Evolutionary conservation across 2,888 invertebrate species (phyloP), one percentile per base, ranked within the genome.

Genomic region (Lydus trimaculatus): DNA sequence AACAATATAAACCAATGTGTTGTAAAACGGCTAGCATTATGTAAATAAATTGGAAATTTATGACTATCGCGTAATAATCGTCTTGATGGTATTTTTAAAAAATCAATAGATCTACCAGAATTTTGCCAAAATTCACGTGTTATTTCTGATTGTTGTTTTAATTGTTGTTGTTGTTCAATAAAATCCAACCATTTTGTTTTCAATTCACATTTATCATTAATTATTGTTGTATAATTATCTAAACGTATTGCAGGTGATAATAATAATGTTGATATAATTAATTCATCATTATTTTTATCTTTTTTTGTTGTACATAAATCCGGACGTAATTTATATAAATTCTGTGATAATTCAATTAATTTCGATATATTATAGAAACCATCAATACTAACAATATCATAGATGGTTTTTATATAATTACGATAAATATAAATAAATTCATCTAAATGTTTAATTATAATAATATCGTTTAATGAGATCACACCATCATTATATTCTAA

Each of bases 1-100:
- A 96, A 90, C 62, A 96, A 86, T 74, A 96, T 89, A 79, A 96
- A 94, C 88, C 91, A 91, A 79, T 94, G 93, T 0, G 91, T 90
- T 5, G 92, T 91, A 83, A 95, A 93, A 72, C 93, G 88, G 25
- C 92, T 90, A 31, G 91, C 90, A 79, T 91, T 91, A 4, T 89
- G 87, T 69, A 95, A 85, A 73, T 89, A 90, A 2, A 96, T 84
- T 0, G 92, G 91, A 73, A 91, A 88, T 8, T 90, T 87, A 76
- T 90, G 90, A 1, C 95, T 95, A 77, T 95, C 95, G 66, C 93
- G 87, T 64, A 96, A 87, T 48, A 96, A 84, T n/a, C 96, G 88
- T 64, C 95, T 88, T 63, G 91, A 89, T 0, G 90, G 91, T 6
- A 87, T 88, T 79, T 90, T 87, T 70, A 91, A 86, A 61, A 88